Base-by-base conservation (phyloP, 2,888 invertebrate species). In the Lasioglossum villosulum region DNA sequence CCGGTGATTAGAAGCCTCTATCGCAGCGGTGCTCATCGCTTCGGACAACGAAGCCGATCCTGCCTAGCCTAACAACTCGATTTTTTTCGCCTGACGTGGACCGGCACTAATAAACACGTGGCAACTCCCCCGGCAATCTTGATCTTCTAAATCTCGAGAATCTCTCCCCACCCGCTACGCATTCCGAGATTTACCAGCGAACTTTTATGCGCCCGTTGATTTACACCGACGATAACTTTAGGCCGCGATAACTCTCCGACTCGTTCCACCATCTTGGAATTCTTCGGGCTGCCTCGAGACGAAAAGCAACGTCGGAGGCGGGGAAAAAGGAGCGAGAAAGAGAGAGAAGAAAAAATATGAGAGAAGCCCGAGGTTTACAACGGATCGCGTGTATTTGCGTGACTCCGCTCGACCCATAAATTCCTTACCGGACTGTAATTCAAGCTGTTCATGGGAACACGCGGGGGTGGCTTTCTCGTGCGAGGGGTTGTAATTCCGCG, bases 151-250 rank as follows among this genome's bases (percentile, higher is more conserved):
- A 45, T 72, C 63, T 83, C 82, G 4, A 30, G 37, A n/a, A 37
- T 48, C 63, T 34, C 75, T 52, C 34, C 4, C 73, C 16, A 37
- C 39, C 37, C 56, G 23, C 10, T 42, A 14, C 52, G 23, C 76
- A 39, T 72, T 68, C 52, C 48, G 74, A 74, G 84, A 84, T 84
- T 84, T 84, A 84, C 84, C 83, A 59, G 45, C 42, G 42, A 84
- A 84, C 83, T 84, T 84, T 84, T 78, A 73, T 59, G 37, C 75
- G 5, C 42, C 71, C 63, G 48, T 78, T 84, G 84, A 84, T 84
- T 84, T 84, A 84, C 78, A 83, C 70, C 74, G 63, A 52, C 74
- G 74, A 83, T 84, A 83, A 84, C 84, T 84, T 74, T 74, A 37
- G 19, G 74, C 63, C 56, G 27, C 68, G 52, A 45, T 77, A 77